Evolutionary conservation across 2,797 vertebrate species (phyloP), one percentile per base, ranked within the genome.

Genomic region (Sebastes variabilis): DNA sequence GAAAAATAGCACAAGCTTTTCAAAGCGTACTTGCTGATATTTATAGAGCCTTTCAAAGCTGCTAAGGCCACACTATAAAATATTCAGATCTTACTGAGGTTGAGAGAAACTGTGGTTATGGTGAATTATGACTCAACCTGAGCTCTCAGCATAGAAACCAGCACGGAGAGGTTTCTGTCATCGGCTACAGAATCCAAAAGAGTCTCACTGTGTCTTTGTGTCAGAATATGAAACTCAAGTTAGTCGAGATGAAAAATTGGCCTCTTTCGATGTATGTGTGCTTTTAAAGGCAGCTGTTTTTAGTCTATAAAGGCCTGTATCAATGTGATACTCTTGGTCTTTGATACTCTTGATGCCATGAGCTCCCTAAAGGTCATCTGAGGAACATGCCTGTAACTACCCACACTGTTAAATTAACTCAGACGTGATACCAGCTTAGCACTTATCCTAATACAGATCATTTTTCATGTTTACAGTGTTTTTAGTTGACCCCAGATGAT

Each of bases 261-360:
- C 60, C 52, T 77, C 36, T 70, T 67, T 78, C 13, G 27, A 54
- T 18, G n/a, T 13, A 24, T 18, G 30, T 61, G 36, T 58, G 27
- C 38, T 74, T 76, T 52, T 78, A 8, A 81, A 80, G 66, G 72
- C 86, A 87, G 83, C 87, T 91, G 81, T 78, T 85, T 91, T 81
- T 75, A 72, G 70, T 83, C 72, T 55, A 69, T 77, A 25, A 87
- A 83, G 32, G 27, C 10, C 18, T 29, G 12, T 42, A 81, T 82
- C 66, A 84, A 90, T 89, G 58, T 86, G 85, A 93, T 87, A 87
- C 81, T 76, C 72, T 80, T 66, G 58, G 71, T 76, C 46, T 77
- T 77, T 77, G 72, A 83, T 84, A 65, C 30, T 56, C 66, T 75
- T 49, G 60, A 85, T 86, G 64, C 68, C 27, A 56, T 36, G 42